Evolutionary conservation across 64 coral and sea anemone species (phyloP), one percentile per base, ranked within the genome.

Genomic region (Platygyra sinensis): DNA sequence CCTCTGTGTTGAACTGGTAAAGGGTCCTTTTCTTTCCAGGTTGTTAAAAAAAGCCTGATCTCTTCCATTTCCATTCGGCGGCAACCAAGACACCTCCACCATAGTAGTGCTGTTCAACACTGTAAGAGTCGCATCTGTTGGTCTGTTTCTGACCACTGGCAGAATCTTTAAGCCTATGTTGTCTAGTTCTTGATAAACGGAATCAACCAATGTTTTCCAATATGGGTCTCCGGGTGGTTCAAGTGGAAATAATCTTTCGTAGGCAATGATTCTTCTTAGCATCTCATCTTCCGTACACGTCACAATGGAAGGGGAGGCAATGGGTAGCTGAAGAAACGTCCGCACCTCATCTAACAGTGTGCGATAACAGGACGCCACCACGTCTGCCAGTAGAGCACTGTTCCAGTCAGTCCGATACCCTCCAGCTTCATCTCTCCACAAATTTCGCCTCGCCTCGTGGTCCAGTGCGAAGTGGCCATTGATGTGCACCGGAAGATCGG

Each of bases 291-390:
- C 42, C 3, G 42, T 46, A 46, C 42, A 46, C 42, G 42, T 5
- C 42, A 46, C 42, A 46, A 46, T 29, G 1, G 60, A 50, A 1
- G 8, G n/a, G 11, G 32, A 29, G 1, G 16, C 24, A 11, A 63
- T 25, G 12, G 71, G 32, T n/a, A 95, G 74, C 5, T 78, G 59
- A 30, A 86, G 18, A 52, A 55, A 61, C 19, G 67, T 10, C 0
- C 90, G 82, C 18, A 86, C 74, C 39, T 73, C 74, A 61, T 31
- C 80, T 52, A 96, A 17, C 27, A 92, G 73, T 62, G 79, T 80
- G 14, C 86, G 89, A 77, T 98, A 98, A 18, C 93, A 92, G 60
- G 96, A 69, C 14, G 93, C 93, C 15, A 98, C 86, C 19, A 98
- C 93, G 8, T 89, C 73, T 11, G 30, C 52, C 2, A 94, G 74